A percentile compares a stretch with the other conserved stretches of the same genome.
These are phyloP conservation scores for Eueides isabella DNA, from an alignment of 1,140 invertebrate species.

Conservation along the genomic window DNA sequence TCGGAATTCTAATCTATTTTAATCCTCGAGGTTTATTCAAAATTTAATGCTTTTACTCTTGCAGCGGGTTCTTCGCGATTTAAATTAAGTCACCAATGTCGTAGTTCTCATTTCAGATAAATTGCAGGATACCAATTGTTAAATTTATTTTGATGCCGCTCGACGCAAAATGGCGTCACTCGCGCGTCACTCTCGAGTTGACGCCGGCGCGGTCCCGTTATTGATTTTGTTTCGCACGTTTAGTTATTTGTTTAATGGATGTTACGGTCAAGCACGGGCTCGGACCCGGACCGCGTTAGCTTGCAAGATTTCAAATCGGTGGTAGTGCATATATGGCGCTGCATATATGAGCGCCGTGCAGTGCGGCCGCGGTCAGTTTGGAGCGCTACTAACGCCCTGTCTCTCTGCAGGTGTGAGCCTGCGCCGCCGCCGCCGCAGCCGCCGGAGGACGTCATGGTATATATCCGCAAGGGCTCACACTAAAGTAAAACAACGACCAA, in stretches of 20 bases:
- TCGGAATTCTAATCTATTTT: conserved; percentile 66
- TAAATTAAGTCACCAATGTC: conserved; percentile 59
- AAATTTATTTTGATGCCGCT: conserved; percentile 67
- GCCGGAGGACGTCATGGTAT: conserved; percentile 84
- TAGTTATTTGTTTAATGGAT: conserved; percentile 54
- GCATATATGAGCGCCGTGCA: conserved; percentile 14
- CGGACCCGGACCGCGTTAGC: conserved; percentile 52
- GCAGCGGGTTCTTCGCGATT: conserved; percentile 65
- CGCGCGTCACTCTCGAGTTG: conserved; percentile 67
- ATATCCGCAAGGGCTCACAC: conserved; percentile 85
- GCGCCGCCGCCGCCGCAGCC: conserved; percentile 78
- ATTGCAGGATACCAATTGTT: conserved; percentile 60
- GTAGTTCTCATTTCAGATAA: conserved; percentile 76
- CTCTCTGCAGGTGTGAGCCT: conserved; percentile 83
- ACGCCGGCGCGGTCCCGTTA: conserved; percentile 71
- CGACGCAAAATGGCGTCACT: conserved; percentile 79
- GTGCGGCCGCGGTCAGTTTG: conserved; percentile 71
- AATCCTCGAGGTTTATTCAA: conserved; percentile 74
- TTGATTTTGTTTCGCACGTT: conserved; percentile 62
- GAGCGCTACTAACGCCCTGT: conserved; percentile 82
- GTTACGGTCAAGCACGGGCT: conserved; percentile 60
- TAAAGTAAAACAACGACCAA: conserved; percentile 81
- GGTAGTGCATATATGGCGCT: conserved; percentile 54
- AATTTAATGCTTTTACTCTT: conserved; percentile 70
- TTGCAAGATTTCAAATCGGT: conserved; percentile 81